Percentiles rank a stretch among this genome's conserved stretches.
Conservation (phyloP, 2,888 invertebrate genomes). For the Noctua janthe region DNA sequence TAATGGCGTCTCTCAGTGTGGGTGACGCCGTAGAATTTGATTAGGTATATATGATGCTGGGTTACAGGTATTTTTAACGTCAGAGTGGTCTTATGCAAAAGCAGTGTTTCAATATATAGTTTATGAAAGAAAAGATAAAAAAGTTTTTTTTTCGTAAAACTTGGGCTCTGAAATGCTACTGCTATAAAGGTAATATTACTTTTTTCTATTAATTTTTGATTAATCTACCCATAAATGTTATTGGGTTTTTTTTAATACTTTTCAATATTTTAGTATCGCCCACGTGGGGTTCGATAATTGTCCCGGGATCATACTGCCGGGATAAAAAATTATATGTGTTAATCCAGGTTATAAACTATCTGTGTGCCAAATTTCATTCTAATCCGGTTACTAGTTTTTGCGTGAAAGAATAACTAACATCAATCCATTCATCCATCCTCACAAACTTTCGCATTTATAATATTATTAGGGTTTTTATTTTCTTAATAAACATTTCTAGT, state of each 20-base stretch:
- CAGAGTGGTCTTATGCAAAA: not conserved
- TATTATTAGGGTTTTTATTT: too few species aligned
- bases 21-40: constrained; percentile 69
- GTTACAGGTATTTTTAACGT: not conserved
- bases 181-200: not conserved
- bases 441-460: too few species aligned
- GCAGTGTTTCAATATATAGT: not conserved
- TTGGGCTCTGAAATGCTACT: not conserved
- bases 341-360: too few species aligned
- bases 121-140: not conserved
- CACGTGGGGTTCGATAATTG: too few species aligned
- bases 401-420: too few species aligned
- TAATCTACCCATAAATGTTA: too few species aligned
- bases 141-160: not conserved
- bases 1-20: constrained; percentile 78
- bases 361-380: too few species aligned
- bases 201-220: not conserved
- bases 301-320: too few species aligned
- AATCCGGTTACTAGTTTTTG: too few species aligned
- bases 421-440: too few species aligned
- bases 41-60: constrained; percentile 43
- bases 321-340: too few species aligned
- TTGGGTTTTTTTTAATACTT: not conserved
- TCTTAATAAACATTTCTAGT: constrained; percentile 5
- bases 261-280: not conserved